Conservation (phyloP, 2,113 vertebrate species). For the Chloropsis cyanopogon region DNA sequence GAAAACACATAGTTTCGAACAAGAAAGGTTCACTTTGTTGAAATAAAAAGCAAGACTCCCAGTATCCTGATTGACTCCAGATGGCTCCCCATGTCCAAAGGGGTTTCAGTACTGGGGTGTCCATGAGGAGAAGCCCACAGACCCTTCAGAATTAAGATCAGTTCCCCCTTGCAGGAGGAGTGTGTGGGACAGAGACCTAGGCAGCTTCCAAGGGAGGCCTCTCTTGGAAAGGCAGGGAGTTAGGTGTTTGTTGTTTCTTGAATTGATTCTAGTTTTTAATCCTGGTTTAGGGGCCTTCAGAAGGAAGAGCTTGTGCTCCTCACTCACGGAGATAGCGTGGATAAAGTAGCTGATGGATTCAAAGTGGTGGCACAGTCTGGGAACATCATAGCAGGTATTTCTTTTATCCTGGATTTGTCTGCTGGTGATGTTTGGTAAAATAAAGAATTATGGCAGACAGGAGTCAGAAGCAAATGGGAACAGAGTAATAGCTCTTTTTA, state of each 20-base stretch:
- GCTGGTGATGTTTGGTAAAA: not conserved
- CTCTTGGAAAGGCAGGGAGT: not conserved
- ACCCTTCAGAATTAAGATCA: too few relatives aligned
- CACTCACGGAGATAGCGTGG: slow-evolving; percentile 97
- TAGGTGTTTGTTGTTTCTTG: not conserved
- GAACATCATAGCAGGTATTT: slow-evolving; percentile 91
- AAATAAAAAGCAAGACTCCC: not conserved
- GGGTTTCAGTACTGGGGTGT: not conserved
- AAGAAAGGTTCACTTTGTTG: not conserved
- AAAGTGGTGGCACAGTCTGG: slow-evolving; percentile 97
- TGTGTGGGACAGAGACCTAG: accelerated
- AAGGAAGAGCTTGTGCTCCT: slow-evolving; percentile 95
- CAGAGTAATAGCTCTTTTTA: not conserved
- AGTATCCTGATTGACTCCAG: not conserved
- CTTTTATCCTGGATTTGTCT: not conserved
- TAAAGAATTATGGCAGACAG: not conserved
- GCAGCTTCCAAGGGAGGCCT: not conserved
- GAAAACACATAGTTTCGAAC: not conserved
- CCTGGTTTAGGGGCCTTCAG: slow-evolving; percentile 86
- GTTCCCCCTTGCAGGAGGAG: not conserved
- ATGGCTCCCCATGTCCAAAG: not conserved
- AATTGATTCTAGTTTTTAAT: not conserved
- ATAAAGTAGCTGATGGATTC: slow-evolving; percentile 98
- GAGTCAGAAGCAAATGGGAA: not conserved
- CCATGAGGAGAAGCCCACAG: not conserved